Evolutionary conservation across 2,113 vertebrate genomes (phyloP), one percentile per base, ranked within the genome.

Genomic region (Odocoileus hemionus): DNA sequence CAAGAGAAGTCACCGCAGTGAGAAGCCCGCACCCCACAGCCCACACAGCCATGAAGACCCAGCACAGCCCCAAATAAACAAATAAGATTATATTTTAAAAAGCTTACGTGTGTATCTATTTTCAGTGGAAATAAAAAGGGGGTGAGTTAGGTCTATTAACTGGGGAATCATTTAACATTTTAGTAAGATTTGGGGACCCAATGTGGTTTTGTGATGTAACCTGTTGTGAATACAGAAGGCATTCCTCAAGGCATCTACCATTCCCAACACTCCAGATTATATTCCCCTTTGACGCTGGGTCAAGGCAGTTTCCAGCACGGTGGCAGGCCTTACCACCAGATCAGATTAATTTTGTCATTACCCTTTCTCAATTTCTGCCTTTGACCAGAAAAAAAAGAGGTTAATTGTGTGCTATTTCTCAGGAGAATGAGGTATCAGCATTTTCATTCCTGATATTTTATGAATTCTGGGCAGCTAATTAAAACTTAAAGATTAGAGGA

Each of bases 371-470:
- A 28, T 98, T 97, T 98, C 98, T 93, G 96, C 84, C 95, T 98
- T 98, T 98, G 97, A 98, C 97, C 96, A 97, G 97, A 92, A 96
- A 96, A 97, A 90, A 97, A 97, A 90, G 95, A 97, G 98, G 96
- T 98, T 98, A 98, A 98, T 98, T 98, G 98, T 98, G 95, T 98
- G 97, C 86, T 93, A 95, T 97, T 98, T 97, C 98, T 98, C 97
- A 96, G 86, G 97, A 98, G 96, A 98, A 97, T 88, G 93, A 98
- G 96, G 97, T 96, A 98, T 97, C 98, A 97, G 97, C 96, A 87
- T 98, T 97, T 97, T 97, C 98, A 96, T 95, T 97, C 96, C 96
- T 95, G 89, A 97, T 97, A 97, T 90, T 97, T 96, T 98, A 93
- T 98, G 97, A 96, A 96, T 97, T 97, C 96, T 82, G 91, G 96